Evolutionary conservation across 2,888 invertebrate genomes (phyloP).

Genomic region (Schizaphis graminum): DNA sequence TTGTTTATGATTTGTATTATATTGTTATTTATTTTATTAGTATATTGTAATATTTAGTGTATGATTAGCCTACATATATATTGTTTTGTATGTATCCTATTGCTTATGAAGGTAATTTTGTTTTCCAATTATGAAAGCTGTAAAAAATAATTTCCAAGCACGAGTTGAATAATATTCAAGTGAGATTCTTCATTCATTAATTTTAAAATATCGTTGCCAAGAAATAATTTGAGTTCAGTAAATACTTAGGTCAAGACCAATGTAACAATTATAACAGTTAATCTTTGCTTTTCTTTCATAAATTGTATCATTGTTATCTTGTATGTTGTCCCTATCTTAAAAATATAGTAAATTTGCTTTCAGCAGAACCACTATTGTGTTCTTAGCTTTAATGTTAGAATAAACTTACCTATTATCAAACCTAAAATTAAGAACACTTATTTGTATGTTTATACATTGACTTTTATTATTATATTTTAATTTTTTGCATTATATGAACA

Average conservation of each 20-base stretch:
- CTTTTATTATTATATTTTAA: not conserved
- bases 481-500: not conserved
- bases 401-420: not conserved
- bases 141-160: not conserved
- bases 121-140: not conserved
- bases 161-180: not conserved
- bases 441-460: not conserved
- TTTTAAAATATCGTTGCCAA: not conserved
- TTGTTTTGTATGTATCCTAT: not conserved
- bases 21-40: not conserved
- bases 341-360: not conserved
- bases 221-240: not conserved
- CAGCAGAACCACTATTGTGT: not conserved
- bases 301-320: not conserved
- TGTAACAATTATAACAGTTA: not conserved
- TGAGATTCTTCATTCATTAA: not conserved
- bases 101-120: not conserved
- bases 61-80: not conserved
- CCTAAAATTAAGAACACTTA: not conserved
- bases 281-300: not conserved
- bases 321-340: not conserved
- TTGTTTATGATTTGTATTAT: not conserved
- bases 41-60: not conserved
- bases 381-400: not conserved
- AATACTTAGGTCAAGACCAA: not conserved